phyloP scores from a whole-genome alignment of 2,113 vertebrate species.

The Dromiciops gliroides region DNA sequence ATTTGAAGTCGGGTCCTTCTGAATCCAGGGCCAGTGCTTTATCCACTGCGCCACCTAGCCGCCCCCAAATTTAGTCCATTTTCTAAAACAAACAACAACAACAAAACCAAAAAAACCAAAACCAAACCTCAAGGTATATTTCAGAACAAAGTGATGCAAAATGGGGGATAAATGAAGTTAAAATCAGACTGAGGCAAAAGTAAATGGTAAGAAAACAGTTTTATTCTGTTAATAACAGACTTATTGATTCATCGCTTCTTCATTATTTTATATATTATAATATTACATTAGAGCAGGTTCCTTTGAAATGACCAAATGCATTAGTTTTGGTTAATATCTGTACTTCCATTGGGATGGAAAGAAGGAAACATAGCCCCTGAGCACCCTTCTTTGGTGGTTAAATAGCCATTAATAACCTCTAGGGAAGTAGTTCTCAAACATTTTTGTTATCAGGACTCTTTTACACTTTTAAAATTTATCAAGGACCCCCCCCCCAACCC shows the following conservation, averaged over 20 bases:
- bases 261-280: too few species aligned
- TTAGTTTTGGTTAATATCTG: conserved; percentile 80
- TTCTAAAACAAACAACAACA: too few species aligned
- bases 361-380: conserved; percentile 68
- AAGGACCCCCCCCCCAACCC: neutral
- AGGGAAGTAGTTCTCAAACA: conserved; percentile 47
- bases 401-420: conserved; percentile 73
- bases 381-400: conserved; percentile 78
- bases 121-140: neutral
- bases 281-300: too few species aligned
- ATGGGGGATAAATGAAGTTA: neutral
- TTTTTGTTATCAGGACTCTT: neutral
- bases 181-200: neutral
- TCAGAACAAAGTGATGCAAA: neutral
- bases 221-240: conserved; percentile 54
- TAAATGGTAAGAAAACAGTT: conserved; percentile 47
- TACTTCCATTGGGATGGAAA: conserved; percentile 70
- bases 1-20: too few species aligned
- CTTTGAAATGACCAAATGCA: conserved; percentile 72
- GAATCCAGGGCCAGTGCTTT: too few species aligned
- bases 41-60: too few species aligned
- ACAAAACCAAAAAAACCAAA: neutral
- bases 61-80: neutral
- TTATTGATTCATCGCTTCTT: conserved; percentile 70
- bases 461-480: neutral